These are phyloP conservation scores for Drosophila rellima DNA, from an alignment of 2,888 invertebrate species.

Conservation along the genomic window DNA sequence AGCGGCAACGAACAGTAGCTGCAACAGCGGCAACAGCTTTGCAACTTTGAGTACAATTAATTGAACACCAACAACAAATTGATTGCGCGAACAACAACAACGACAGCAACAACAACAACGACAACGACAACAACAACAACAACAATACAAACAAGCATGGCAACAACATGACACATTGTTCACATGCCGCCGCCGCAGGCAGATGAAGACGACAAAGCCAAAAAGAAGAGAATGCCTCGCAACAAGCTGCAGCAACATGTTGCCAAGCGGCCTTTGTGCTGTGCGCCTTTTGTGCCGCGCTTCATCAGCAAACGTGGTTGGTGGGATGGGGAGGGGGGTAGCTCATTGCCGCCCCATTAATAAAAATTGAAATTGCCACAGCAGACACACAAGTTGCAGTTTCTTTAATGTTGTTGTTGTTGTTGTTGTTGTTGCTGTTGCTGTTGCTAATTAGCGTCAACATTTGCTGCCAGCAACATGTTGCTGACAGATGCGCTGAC, in stretches of 20 bases:
- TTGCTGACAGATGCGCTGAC: slow-evolving; percentile 72
- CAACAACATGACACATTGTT: slow-evolving; percentile 79
- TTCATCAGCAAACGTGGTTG: not conserved
- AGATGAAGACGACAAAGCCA: slow-evolving; percentile 74
- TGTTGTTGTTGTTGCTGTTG: slow-evolving; percentile 34
- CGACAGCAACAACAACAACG: slow-evolving; percentile 40
- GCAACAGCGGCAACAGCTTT: slow-evolving; percentile 67
- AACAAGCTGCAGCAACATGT: slow-evolving; percentile 60
- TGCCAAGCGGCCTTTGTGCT: slow-evolving; percentile 60
- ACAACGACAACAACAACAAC: slow-evolving; percentile 26
- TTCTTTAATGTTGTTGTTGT: slow-evolving; percentile 61
- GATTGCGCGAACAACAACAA: slow-evolving; percentile 75
- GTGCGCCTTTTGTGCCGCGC: slow-evolving; percentile 34
- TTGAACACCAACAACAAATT: slow-evolving; percentile 81
- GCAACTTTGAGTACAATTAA: slow-evolving; percentile 76
- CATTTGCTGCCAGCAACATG: slow-evolving; percentile 77
- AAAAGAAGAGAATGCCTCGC: slow-evolving; percentile 52
- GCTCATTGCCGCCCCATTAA: slow-evolving; percentile 67
- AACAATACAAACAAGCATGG: slow-evolving; percentile 45
- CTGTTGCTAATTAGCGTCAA: slow-evolving; percentile 83
- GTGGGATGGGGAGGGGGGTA: not conserved
- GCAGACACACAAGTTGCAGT: slow-evolving; percentile 53
- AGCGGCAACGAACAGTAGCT: slow-evolving; percentile 50
- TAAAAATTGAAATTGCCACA: slow-evolving; percentile 61
- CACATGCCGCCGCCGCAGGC: slow-evolving; percentile 69